These are phyloP conservation scores for Poeciliopsis gracilis DNA, from an alignment of 2,797 vertebrate species.

Conservation along the genomic window DNA sequence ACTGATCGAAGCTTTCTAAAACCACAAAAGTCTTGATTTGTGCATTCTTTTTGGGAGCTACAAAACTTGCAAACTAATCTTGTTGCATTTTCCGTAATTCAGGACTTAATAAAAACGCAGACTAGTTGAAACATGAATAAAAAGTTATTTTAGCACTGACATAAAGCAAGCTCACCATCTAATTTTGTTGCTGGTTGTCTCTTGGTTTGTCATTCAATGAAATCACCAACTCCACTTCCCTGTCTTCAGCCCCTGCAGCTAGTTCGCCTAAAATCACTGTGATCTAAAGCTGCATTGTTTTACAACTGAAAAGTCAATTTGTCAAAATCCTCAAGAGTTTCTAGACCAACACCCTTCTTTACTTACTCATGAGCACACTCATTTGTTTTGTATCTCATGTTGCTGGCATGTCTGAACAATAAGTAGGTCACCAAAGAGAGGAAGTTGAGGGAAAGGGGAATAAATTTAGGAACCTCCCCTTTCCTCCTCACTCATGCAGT, in stretches of 20 bases:
- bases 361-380: slow-evolving; percentile 56
- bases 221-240: background rate
- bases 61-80: background rate
- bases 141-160: background rate
- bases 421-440: slow-evolving; percentile 76
- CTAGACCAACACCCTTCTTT: slow-evolving; percentile 46
- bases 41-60: background rate
- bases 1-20: background rate
- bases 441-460: slow-evolving; percentile 56
- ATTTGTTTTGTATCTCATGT: slow-evolving; percentile 61
- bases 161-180: background rate
- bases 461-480: slow-evolving; percentile 59
- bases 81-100: background rate
- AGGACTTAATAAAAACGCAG: background rate
- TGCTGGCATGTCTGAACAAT: slow-evolving; percentile 71
- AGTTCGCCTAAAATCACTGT: slow-evolving; percentile 6
- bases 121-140: background rate
- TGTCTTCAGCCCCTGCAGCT: background rate
- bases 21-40: background rate
- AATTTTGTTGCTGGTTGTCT: background rate
- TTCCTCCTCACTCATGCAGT: slow-evolving; percentile 59
- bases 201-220: background rate
- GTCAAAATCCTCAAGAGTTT: slow-evolving; percentile 49
- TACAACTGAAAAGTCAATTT: slow-evolving; percentile 45
- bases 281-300: slow-evolving; percentile 23